phyloP scores from a whole-genome alignment of 2,888 invertebrate genomes.

The Limulus polyphemus region DNA sequence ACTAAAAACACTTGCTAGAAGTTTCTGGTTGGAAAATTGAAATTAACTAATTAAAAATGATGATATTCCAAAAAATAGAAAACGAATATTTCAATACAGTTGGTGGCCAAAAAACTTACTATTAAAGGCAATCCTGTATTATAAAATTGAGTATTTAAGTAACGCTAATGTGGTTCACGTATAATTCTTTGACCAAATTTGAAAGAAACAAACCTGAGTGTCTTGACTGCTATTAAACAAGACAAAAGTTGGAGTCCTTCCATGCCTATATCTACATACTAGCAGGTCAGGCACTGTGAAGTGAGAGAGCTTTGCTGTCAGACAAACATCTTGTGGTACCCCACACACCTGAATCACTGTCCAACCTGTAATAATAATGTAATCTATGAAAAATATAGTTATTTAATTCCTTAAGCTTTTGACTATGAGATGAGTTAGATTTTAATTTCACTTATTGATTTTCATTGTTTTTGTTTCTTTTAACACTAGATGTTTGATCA shows the following conservation, averaged over 20 bases:
- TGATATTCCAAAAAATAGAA: too few relatives aligned
- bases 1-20: too few relatives aligned
- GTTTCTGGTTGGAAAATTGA: too few relatives aligned
- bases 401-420: neutral
- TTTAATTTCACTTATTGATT: neutral
- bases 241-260: conserved; percentile 8
- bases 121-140: too few relatives aligned
- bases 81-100: too few relatives aligned
- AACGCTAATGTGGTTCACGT: too few relatives aligned
- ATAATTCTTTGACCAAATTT: neutral
- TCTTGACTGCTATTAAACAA: conserved; percentile 11
- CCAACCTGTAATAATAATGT: conserved; percentile 14
- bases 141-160: too few relatives aligned
- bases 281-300: conserved; percentile 8
- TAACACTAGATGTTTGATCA: neutral
- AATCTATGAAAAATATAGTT: neutral
- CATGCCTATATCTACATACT: conserved; percentile 12
- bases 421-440: neutral
- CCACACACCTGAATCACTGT: conserved; percentile 20
- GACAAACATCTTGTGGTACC: neutral
- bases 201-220: conserved; percentile 4
- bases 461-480: neutral
- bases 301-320: too few relatives aligned
- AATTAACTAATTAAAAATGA: too few relatives aligned
- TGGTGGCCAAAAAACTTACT: too few relatives aligned